A percentile compares a stretch with the other conserved stretches of the same genome.
These are phyloP conservation scores for Zaprionus gabonicus DNA, from an alignment of 1,140 invertebrate species.

Conservation along the genomic window DNA sequence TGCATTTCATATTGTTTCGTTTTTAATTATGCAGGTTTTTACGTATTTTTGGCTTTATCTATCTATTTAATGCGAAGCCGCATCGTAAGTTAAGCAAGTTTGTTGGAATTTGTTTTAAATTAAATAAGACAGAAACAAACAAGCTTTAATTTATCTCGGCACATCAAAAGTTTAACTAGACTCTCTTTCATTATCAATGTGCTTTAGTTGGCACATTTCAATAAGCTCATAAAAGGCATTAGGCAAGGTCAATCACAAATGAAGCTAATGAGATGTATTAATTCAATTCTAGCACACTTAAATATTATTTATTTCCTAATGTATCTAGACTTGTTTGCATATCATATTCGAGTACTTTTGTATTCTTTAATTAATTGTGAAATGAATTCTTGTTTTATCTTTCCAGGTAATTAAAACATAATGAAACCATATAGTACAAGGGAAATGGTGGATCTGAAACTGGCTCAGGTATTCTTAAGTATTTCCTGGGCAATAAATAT, in stretches of 20 bases:
- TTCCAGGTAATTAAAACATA: slow-evolving; percentile 36
- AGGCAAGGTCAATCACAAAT: slow-evolving; percentile 11
- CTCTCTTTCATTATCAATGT: slow-evolving; percentile 18
- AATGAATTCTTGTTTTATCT: slow-evolving; percentile 22
- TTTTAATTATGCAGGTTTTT: slow-evolving; percentile 27
- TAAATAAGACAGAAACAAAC: slow-evolving; percentile 34
- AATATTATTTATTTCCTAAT: not conserved
- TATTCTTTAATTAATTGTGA: slow-evolving; percentile 9
- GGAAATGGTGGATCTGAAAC: not conserved
- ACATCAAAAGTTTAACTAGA: slow-evolving; percentile 34
- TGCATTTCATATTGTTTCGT: slow-evolving; percentile 19
- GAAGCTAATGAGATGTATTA: slow-evolving; percentile 1
- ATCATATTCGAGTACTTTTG: not conserved
- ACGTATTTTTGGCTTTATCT: slow-evolving; percentile 5
- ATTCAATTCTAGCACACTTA: not conserved
- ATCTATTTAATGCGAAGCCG: slow-evolving; percentile 7
- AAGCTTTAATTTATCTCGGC: slow-evolving; percentile 42
- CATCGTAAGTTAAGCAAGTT: slow-evolving; percentile 36
- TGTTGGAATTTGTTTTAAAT: slow-evolving; percentile 11
- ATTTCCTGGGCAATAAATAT: slow-evolving; percentile 9
- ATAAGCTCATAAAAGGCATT: slow-evolving; percentile 12
- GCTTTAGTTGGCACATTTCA: slow-evolving; percentile 13
- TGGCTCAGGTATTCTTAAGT: not conserved
- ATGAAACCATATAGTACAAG: not conserved
- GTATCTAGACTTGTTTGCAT: not conserved